phyloP scores from a whole-genome alignment of 2,113 vertebrate genomes.

The Aramus guarauna region DNA sequence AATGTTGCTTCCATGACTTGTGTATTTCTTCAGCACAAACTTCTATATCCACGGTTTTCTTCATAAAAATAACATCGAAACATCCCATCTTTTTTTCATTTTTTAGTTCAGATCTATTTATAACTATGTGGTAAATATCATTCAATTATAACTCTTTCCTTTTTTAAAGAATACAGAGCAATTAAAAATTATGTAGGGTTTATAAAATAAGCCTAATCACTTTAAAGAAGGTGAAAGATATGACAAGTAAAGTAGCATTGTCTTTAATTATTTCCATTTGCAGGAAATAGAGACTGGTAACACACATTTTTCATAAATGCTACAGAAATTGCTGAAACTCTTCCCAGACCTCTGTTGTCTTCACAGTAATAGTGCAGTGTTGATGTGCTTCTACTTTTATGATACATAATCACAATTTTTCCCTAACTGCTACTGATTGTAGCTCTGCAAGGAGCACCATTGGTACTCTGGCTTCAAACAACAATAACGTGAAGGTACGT shows the following conservation, averaged over 20 bases:
- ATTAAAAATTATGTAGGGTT: not conserved
- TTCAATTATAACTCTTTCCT: not conserved
- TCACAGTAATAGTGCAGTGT: not conserved
- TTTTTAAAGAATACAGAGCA: not conserved
- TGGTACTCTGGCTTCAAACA: not conserved
- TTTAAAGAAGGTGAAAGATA: not conserved
- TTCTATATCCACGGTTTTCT: not conserved
- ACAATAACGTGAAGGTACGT: accelerated
- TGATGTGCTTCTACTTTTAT: not conserved
- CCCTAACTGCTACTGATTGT: not conserved
- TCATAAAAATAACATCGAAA: not conserved
- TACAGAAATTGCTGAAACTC: not conserved
- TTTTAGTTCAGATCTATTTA: not conserved
- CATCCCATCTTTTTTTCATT: accelerated
- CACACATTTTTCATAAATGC: not conserved
- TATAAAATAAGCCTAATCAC: not conserved
- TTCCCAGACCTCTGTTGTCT: not conserved
- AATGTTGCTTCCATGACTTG: not conserved
- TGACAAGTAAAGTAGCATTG: not conserved
- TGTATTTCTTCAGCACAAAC: not conserved
- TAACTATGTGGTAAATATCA: not conserved
- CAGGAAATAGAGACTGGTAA: not conserved
- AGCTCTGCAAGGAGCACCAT: not conserved
- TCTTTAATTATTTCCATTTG: not conserved
- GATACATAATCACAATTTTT: not conserved